These are phyloP conservation scores for Aphelinus atriplicis DNA, from an alignment of 1,140 invertebrate genomes.

Conservation along the genomic window DNA sequence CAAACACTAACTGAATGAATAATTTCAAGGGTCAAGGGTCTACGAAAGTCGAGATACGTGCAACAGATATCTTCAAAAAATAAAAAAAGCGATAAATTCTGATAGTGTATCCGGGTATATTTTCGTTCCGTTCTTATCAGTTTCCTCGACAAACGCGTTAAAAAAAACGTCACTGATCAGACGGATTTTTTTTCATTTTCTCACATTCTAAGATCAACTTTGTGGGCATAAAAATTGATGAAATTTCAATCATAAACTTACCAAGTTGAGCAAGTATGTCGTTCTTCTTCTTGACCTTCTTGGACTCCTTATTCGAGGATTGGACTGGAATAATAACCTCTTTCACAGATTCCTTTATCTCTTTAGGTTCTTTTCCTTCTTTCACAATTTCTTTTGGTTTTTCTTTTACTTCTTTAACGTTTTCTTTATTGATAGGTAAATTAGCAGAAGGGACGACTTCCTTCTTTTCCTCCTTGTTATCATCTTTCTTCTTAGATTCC, in stretches of 20 bases:
- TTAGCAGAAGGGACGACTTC: constrained; percentile 36
- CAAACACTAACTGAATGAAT: neutral
- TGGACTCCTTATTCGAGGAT: constrained; percentile 62
- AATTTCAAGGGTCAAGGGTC: constrained; percentile 21
- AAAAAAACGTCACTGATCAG: constrained; percentile 23
- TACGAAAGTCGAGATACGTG: neutral
- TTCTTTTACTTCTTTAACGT: constrained; percentile 43
- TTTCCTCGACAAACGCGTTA: neutral
- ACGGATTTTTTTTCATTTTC: constrained; percentile 1
- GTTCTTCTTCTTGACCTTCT: constrained; percentile 68
- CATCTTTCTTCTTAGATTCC: constrained; percentile 54
- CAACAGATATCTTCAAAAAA: neutral
- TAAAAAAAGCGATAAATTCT: constrained; percentile 21
- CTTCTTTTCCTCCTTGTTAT: constrained; percentile 56
- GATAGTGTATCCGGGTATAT: constrained; percentile 34
- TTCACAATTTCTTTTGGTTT: constrained; percentile 54
- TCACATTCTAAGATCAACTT: too few species aligned
- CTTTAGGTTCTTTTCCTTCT: constrained; percentile 54
- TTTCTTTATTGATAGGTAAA: constrained; percentile 40
- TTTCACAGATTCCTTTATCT: constrained; percentile 46
- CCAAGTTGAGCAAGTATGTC: constrained; percentile 66
- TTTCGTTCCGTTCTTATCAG: constrained; percentile 25
- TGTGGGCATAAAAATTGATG: too few species aligned
- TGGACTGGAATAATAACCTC: constrained; percentile 37
- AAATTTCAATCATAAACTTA: constrained; percentile 44